phyloP scores from a whole-genome alignment of 2,888 invertebrate genomes.

The Drosophila macrospina region DNA sequence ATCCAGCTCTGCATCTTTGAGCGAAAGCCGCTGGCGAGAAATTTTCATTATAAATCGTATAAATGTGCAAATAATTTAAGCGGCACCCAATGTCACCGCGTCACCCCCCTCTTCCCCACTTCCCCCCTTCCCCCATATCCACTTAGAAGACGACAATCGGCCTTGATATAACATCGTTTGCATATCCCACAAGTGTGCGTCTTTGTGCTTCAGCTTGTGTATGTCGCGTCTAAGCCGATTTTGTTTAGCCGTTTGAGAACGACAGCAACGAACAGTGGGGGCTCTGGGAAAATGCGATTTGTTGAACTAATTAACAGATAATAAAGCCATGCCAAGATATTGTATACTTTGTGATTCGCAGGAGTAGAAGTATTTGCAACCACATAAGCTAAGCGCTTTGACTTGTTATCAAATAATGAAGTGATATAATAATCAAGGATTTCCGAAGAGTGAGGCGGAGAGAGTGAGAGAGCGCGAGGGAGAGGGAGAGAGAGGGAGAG shows the following conservation, averaged over 20 bases:
- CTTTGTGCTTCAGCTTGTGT: conserved; percentile 4
- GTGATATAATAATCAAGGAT: neutral
- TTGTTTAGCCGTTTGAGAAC: conserved; percentile 38
- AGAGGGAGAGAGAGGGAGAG: too few relatives aligned
- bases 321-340: conserved; percentile 1
- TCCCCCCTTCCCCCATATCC: too few relatives aligned
- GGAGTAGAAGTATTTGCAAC: neutral
- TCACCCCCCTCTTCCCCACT: too few relatives aligned
- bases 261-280: conserved; percentile 16
- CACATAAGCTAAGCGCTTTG: neutral
- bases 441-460: too few relatives aligned
- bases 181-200: conserved; percentile 16
- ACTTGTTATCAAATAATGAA: neutral
- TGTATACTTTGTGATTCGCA: neutral
- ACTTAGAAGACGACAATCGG: conserved; percentile 23
- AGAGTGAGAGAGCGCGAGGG: too few relatives aligned
- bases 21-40: conserved; percentile 32
- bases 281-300: conserved; percentile 12
- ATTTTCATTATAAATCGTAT: conserved; percentile 52
- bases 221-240: conserved; percentile 60
- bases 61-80: conserved; percentile 69
- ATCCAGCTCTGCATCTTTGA: conserved; percentile 21
- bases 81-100: conserved; percentile 58
- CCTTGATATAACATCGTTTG: conserved; percentile 31
- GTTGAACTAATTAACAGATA: conserved; percentile 36